phyloP scores from a whole-genome alignment of 92 coral and sea anemone genomes.

The Umimayanthus chanpuru region DNA sequence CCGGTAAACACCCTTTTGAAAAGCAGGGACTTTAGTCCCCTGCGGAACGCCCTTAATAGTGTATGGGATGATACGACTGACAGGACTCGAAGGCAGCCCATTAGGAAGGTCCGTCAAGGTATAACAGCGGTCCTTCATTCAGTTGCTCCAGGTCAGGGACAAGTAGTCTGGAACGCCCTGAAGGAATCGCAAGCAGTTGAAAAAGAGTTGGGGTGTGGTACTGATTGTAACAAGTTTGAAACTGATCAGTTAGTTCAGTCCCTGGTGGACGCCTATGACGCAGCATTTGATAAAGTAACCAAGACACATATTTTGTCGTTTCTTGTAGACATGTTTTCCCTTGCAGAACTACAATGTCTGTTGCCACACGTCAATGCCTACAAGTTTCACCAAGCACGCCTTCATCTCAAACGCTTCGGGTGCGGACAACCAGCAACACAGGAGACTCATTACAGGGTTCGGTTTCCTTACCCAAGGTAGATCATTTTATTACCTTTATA shows the following conservation, averaged over 20 bases:
- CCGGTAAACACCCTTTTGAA: constrained; percentile 51
- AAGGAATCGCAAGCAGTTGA: constrained; percentile 31
- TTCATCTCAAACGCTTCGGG: too few relatives aligned
- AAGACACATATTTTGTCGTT: too few relatives aligned
- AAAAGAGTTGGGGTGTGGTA: not conserved
- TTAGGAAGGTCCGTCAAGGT: constrained; percentile 53
- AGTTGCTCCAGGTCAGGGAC: constrained; percentile 65
- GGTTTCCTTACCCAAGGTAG: too few relatives aligned
- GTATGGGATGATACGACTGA: constrained; percentile 44
- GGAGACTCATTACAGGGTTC: too few relatives aligned
- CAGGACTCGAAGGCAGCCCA: constrained; percentile 52
- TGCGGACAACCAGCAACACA: too few relatives aligned
- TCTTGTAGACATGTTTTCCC: too few relatives aligned
- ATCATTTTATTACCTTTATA: too few relatives aligned
- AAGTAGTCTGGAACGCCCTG: constrained; percentile 2
- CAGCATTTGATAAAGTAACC: constrained; percentile 33
- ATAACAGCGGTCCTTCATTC: constrained; percentile 58
- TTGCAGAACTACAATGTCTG: too few relatives aligned
- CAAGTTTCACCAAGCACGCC: too few relatives aligned
- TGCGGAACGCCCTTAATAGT: constrained; percentile 37
- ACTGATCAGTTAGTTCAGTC: too few relatives aligned
- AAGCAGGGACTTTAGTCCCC: constrained; percentile 60
- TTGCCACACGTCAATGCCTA: too few relatives aligned
- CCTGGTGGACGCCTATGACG: constrained; percentile 56
- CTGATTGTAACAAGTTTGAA: not conserved